Evolutionary conservation across 1,140 invertebrate species (phyloP).

Genomic region (Pollicipes pollicipes): DNA sequence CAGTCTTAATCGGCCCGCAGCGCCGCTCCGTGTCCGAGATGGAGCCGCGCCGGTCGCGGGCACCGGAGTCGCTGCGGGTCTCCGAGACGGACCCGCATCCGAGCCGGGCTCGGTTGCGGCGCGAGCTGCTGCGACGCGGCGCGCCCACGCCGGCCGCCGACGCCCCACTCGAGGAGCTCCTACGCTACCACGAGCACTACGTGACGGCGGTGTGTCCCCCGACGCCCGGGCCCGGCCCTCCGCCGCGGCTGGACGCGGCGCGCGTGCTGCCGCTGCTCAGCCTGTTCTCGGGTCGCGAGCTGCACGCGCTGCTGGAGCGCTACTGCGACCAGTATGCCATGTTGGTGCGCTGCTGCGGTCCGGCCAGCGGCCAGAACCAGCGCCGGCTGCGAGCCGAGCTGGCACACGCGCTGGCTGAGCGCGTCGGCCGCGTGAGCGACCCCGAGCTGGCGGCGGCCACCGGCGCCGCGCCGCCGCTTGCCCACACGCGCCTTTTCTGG

Average conservation of each 20-base stretch:
- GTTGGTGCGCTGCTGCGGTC: background rate
- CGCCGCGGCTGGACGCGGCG: background rate
- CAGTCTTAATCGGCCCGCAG: too few relatives aligned
- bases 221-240: slow-evolving; percentile 14
- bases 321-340: background rate
- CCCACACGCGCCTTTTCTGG: background rate
- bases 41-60: background rate
- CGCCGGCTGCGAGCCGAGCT: background rate
- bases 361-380: background rate
- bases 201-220: slow-evolving; percentile 14
- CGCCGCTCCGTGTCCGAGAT: background rate
- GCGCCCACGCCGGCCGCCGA: too few relatives aligned
- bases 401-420: background rate
- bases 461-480: background rate
- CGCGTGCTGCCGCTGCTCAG: background rate
- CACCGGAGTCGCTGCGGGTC: background rate
- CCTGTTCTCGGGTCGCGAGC: background rate
- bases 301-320: background rate
- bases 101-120: background rate
- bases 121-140: background rate
- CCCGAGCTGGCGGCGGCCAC: background rate
- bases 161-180: background rate
- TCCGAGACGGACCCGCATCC: background rate
- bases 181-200: background rate
- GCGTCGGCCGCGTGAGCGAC: background rate